A percentile compares a stretch with the other conserved stretches of the same genome.
These are phyloP conservation scores for Corynorhinus townsendii DNA, from an alignment of 2,113 vertebrate species.

Conservation along the genomic window DNA sequence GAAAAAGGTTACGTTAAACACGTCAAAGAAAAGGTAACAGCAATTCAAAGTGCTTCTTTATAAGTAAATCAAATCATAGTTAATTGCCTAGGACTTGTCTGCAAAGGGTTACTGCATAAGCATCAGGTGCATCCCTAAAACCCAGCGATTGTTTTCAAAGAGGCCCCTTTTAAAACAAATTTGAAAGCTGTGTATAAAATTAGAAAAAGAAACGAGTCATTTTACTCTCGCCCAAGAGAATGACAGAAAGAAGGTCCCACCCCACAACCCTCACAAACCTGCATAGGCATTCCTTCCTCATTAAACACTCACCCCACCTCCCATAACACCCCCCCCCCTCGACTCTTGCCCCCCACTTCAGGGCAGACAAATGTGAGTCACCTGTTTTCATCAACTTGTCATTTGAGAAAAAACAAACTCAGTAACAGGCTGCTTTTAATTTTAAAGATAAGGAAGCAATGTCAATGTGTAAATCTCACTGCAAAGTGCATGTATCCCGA, in stretches of 20 bases:
- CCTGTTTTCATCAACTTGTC: conserved; percentile 12
- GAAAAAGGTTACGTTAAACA: not conserved
- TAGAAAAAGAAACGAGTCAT: not conserved
- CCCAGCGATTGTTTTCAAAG: not conserved
- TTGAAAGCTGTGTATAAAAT: not conserved
- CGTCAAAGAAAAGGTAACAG: not conserved
- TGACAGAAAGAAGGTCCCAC: conserved; percentile 1
- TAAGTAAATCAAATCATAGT: not conserved
- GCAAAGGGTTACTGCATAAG: not conserved
- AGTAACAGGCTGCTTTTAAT: not conserved
- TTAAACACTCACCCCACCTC: not conserved
- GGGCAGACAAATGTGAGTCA: conserved; percentile 46
- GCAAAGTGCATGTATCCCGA: not conserved
- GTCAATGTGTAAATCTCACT: not conserved
- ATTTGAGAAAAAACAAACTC: not conserved
- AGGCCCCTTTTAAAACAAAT: not conserved
- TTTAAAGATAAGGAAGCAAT: not conserved
- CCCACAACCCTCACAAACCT: not conserved
- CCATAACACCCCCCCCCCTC: not conserved
- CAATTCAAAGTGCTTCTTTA: not conserved
- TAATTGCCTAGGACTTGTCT: not conserved
- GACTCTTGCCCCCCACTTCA: not conserved
- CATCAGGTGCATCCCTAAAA: conserved; percentile 24
- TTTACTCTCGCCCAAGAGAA: not conserved
- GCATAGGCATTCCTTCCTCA: not conserved